These are phyloP conservation scores for Saxidomus purpurata DNA, from an alignment of 1,140 invertebrate genomes.

Conservation along the genomic window DNA sequence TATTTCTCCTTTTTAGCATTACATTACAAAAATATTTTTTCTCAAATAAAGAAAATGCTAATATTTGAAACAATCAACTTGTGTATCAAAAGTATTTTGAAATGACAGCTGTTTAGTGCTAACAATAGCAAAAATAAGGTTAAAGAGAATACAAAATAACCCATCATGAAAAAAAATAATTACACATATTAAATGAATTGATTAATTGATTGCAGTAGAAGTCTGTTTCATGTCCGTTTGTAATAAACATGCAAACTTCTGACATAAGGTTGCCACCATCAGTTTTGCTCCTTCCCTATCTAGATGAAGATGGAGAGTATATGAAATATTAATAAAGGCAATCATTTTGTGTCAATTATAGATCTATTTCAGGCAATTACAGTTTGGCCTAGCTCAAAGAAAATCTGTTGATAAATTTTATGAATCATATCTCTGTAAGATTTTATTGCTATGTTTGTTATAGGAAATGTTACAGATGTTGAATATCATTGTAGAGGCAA, in stretches of 20 bases:
- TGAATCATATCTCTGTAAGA: neutral
- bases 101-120: no score
- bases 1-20: no score
- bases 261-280: neutral
- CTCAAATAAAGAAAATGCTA: no score
- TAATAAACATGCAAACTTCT: slow-evolving; percentile 4
- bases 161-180: neutral
- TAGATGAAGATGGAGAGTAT: slow-evolving; percentile 19
- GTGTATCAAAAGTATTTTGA: no score
- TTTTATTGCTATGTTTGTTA: slow-evolving; percentile 22
- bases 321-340: slow-evolving; percentile 48
- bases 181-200: slow-evolving; percentile 13
- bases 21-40: no score
- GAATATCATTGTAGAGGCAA: neutral
- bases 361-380: slow-evolving; percentile 35
- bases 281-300: neutral
- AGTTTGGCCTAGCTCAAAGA: neutral
- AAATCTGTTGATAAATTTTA: neutral
- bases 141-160: neutral
- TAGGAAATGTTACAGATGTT: neutral
- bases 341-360: slow-evolving; percentile 40
- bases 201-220: neutral
- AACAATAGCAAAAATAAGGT: no score
- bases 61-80: no score
- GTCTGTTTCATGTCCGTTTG: neutral